phyloP scores from a whole-genome alignment of 2,888 invertebrate species.

The Branchellion lobata region DNA sequence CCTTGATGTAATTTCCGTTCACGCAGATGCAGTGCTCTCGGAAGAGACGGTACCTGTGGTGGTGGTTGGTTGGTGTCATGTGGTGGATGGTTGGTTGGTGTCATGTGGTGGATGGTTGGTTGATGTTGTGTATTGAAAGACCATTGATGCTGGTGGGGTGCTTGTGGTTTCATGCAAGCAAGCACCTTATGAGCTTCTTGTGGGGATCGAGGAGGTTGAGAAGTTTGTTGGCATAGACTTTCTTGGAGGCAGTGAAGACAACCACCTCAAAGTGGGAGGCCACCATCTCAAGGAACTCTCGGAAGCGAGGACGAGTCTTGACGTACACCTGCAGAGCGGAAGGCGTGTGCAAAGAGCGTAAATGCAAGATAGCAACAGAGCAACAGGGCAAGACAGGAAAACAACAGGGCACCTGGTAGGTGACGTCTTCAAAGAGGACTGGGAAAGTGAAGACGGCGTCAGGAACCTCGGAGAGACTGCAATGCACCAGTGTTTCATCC shows the following conservation, averaged over 20 bases:
- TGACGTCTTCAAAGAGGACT: constrained; percentile 83
- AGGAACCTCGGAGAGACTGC: constrained; percentile 83
- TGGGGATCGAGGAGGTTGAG: constrained; percentile 87
- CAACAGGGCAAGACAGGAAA: not conserved
- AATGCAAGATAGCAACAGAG: too few relatives aligned
- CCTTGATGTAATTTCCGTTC: constrained; percentile 93
- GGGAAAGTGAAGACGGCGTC: constrained; percentile 92
- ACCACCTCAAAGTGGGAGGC: constrained; percentile 87
- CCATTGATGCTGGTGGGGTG: too few relatives aligned
- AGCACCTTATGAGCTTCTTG: constrained; percentile 80
- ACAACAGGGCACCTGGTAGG: constrained; percentile 69
- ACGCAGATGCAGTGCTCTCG: constrained; percentile 92
- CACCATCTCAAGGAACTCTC: constrained; percentile 85
- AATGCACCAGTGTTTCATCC: constrained; percentile 94
- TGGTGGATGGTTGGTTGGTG: too few relatives aligned
- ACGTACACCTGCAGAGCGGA: constrained; percentile 69
- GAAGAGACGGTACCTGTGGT: constrained; percentile 74
- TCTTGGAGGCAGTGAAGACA: constrained; percentile 90
- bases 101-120: too few relatives aligned
- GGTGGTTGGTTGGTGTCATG: too few relatives aligned
- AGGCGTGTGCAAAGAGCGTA: too few relatives aligned
- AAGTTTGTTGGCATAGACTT: constrained; percentile 89
- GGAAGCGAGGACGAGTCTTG: constrained; percentile 83
- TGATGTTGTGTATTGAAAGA: too few relatives aligned
- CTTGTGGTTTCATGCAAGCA: too few relatives aligned